Evolutionary conservation across 2,888 invertebrate genomes (phyloP).

Genomic region (Latrodectus elegans): DNA sequence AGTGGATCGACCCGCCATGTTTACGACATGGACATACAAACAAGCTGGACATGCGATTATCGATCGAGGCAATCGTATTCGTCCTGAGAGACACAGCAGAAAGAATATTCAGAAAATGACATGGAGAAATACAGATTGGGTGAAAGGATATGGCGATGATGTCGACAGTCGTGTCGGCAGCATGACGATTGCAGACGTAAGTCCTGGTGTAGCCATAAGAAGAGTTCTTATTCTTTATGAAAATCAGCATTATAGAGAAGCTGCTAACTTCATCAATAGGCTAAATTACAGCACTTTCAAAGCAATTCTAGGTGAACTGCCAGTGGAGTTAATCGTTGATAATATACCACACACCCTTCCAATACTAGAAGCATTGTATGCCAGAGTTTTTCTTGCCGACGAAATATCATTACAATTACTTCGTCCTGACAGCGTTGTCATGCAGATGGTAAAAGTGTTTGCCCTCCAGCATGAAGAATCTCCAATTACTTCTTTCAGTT

Average conservation of each 20-base stretch:
- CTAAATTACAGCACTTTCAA: conserved; percentile 87
- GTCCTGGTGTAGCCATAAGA: conserved; percentile 77
- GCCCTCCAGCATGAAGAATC: conserved; percentile 73
- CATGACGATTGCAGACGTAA: conserved; percentile 76
- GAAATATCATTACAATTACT: conserved; percentile 76
- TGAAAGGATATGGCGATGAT: conserved; percentile 70
- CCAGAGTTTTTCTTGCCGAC: conserved; percentile 77
- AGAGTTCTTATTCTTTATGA: conserved; percentile 86
- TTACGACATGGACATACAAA: conserved; percentile 70
- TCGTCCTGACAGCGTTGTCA: conserved; percentile 85
- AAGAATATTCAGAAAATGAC: conserved; percentile 72
- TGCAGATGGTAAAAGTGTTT: conserved; percentile 89
- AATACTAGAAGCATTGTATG: conserved; percentile 87
- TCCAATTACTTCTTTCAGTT: conserved; percentile 18
- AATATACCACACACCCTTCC: conserved; percentile 91
- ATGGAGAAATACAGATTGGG: conserved; percentile 72
- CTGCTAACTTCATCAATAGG: conserved; percentile 87
- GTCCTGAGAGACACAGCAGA: conserved; percentile 65
- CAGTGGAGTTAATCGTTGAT: conserved; percentile 89
- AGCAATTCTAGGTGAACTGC: conserved; percentile 82
- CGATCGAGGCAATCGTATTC: conserved; percentile 67
- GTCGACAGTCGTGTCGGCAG: conserved; percentile 65
- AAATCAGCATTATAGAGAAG: conserved; percentile 91
- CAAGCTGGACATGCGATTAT: conserved; percentile 69
- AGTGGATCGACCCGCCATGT: conserved; percentile 53